phyloP scores from a whole-genome alignment of 2,113 vertebrate species.

The Trematomus loennbergii region DNA sequence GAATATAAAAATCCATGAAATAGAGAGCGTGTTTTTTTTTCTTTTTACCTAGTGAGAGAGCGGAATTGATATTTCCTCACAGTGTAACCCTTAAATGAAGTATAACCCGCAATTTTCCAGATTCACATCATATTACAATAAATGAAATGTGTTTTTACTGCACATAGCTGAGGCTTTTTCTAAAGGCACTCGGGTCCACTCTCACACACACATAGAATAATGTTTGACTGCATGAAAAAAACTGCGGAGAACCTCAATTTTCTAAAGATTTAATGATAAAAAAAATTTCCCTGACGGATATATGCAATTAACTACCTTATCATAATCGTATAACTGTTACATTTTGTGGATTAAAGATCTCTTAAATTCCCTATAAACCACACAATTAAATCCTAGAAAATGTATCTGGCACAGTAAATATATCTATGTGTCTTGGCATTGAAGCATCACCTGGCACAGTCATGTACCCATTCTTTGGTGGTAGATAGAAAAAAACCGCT shows the following conservation, averaged over 20 bases:
- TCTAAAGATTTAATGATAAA: neutral
- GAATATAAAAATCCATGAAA: neutral
- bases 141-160: neutral
- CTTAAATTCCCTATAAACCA: neutral
- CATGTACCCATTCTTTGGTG: too few relatives aligned
- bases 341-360: neutral
- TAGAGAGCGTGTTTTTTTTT: neutral
- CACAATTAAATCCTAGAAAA: neutral
- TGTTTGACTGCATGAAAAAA: neutral
- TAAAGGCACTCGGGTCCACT: slow-evolving; percentile 7
- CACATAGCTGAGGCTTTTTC: slow-evolving; percentile 1
- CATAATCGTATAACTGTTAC: neutral
- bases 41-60: neutral
- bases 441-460: neutral
- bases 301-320: neutral
- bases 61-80: neutral
- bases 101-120: neutral
- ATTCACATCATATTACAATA: neutral
- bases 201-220: slow-evolving; percentile 10
- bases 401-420: neutral
- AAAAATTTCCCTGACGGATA: neutral
- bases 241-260: neutral
- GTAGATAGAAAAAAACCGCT: neutral
- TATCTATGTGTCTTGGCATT: neutral
- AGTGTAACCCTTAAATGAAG: neutral